Evolutionary conservation across 2,113 vertebrate species (phyloP).

Genomic region (Marmota flaviventris): DNA sequence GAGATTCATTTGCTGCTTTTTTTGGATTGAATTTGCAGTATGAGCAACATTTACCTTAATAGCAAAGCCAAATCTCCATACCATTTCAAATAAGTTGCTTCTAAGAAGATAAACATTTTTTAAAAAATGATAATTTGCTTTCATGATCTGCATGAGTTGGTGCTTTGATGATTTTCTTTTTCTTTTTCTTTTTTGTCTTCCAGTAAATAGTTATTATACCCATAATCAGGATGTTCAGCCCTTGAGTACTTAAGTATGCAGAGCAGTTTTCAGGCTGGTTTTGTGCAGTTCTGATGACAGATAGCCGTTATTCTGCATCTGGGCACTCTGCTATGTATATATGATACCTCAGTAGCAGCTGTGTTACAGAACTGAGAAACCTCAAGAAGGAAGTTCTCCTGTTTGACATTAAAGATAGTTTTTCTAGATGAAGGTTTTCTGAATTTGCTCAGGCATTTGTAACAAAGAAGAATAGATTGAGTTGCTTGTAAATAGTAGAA

Average conservation of each 20-base stretch:
- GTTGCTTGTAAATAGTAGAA: background rate
- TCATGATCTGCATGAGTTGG: background rate
- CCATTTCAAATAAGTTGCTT: background rate
- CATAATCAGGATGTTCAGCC: background rate
- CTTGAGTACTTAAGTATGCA: background rate
- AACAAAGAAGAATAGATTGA: background rate
- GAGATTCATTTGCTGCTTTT: background rate
- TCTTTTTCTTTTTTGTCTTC: background rate
- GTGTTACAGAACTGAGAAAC: background rate
- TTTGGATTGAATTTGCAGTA: background rate
- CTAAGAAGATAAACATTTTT: background rate
- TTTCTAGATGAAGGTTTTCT: background rate
- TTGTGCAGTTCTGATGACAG: background rate
- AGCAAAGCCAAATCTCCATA: background rate
- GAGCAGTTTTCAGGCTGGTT: background rate
- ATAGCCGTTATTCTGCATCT: background rate
- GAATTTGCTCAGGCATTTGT: background rate
- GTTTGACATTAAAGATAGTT: background rate
- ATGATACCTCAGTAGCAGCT: background rate
- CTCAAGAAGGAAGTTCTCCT: background rate
- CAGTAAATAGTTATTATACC: background rate
- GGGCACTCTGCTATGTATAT: background rate
- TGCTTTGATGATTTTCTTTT: background rate
- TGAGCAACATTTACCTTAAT: background rate
- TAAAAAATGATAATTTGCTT: conserved; percentile 1